Base-by-base conservation (phyloP, 2,113 vertebrate species). In the Catharus fuscescens region DNA sequence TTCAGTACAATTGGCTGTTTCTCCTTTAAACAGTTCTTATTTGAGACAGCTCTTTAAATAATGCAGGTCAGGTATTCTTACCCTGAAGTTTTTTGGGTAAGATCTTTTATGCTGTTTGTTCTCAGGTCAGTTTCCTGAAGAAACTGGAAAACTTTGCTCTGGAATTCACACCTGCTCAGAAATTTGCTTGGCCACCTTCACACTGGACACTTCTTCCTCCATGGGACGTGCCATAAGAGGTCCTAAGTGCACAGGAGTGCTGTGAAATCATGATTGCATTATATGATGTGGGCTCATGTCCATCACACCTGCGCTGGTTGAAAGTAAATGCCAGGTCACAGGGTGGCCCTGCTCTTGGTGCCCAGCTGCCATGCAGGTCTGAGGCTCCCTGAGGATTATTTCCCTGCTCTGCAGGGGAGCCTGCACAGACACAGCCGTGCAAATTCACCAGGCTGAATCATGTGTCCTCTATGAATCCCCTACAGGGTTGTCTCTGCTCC, bases 211-310 rank as follows among this genome's bases (percentile, higher is more conserved):
- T 70, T 88, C 13, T 23, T n/a, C 18, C 25, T 91, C 0, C 0
- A 9, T 73, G 52, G 24, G 14, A 18, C 0, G 1, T 70, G 29
- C n/a, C 14, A 0, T 74, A 40, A 42, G 60, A 74, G 32, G 3
- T 80, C 16, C n/a, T 34, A 11, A 80, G 21, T 29, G 32, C 52
- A 9, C n/a, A 16, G 67, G 42, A 50, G 4, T 19, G 16, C 47
- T 32, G 59, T 40, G 15, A 24, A 31, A 18, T 64, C 11, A 4
- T 18, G 18, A 10, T 70, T 54, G 24, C 0, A 0, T 74, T 71
- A 19, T 36, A n/a, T 65, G 50, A 21, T 32, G 26, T 0, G 0
- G 0, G 0, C 40, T 78, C 3, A 4, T 16, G 21, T 54, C 64
- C 24, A 11, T 52, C 60, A 14, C 25, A 29, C 48, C 40, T 60